phyloP scores from a whole-genome alignment of 2,888 invertebrate species.

The Monoplex corrugatus region DNA sequence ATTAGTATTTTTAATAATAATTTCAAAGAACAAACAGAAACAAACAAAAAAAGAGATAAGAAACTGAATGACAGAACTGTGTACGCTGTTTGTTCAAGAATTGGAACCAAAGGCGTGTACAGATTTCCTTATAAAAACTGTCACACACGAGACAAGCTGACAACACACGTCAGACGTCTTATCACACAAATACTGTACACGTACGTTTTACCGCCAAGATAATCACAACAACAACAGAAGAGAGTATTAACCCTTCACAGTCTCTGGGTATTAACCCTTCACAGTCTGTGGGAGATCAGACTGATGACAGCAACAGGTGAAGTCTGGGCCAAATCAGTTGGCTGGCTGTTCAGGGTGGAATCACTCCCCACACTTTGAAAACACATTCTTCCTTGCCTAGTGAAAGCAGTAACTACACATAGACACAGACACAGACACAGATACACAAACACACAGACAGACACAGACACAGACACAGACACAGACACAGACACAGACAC shows the following conservation, averaged over 20 bases:
- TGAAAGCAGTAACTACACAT: not conserved
- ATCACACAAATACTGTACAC: not conserved
- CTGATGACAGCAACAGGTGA: not conserved
- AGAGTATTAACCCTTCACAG: not conserved
- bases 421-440: not conserved
- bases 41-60: not conserved
- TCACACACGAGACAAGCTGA: not conserved
- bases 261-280: too few relatives aligned
- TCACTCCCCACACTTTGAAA: not conserved
- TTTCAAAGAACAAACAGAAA: not conserved
- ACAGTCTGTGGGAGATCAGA: too few relatives aligned
- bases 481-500: too few relatives aligned
- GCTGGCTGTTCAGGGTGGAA: not conserved
- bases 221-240: not conserved
- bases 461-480: too few relatives aligned
- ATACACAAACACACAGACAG: not conserved
- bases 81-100: not conserved
- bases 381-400: too few relatives aligned
- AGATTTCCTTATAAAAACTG: not conserved
- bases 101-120: not conserved
- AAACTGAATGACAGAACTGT: not conserved
- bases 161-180: not conserved
- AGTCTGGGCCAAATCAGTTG: not conserved
- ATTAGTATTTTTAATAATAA: not conserved
- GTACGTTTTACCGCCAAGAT: not conserved